phyloP scores from a whole-genome alignment of 2,113 vertebrate species.

The Indicator indicator region DNA sequence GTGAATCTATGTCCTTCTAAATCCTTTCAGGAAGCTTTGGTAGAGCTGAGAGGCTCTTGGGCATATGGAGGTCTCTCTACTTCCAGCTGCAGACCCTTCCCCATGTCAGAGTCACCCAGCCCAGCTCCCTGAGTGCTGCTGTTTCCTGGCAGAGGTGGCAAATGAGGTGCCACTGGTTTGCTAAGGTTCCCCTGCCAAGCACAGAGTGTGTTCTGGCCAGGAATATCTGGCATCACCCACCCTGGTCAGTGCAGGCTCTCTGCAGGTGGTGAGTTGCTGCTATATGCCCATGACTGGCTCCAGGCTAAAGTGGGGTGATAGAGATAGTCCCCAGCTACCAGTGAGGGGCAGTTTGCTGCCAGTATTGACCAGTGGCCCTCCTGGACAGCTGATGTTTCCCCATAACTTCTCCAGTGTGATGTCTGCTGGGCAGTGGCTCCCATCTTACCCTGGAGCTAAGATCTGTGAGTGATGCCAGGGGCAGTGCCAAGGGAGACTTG shows the following conservation, averaged over 20 bases:
- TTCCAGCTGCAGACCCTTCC: neutral
- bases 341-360: neutral
- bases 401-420: neutral
- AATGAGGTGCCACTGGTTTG: neutral
- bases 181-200: neutral
- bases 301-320: neutral
- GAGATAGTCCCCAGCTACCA: neutral
- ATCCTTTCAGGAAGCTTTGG: neutral
- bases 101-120: neutral
- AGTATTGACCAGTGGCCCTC: too few relatives aligned
- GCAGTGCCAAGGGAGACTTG: neutral
- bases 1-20: too few relatives aligned
- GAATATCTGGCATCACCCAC: too few relatives aligned
- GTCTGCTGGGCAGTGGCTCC: neutral
- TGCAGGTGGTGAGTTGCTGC: too few relatives aligned
- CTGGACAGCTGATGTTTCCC: neutral
- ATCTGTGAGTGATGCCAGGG: too few relatives aligned
- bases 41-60: neutral
- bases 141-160: neutral
- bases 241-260: too few relatives aligned
- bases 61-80: neutral
- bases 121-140: neutral
- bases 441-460: neutral
- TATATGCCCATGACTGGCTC: neutral
- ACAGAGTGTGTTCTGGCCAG: neutral